Evolutionary conservation across 2,113 vertebrate genomes (phyloP), one percentile per base, ranked within the genome.

Genomic region (Noturus placidus): DNA sequence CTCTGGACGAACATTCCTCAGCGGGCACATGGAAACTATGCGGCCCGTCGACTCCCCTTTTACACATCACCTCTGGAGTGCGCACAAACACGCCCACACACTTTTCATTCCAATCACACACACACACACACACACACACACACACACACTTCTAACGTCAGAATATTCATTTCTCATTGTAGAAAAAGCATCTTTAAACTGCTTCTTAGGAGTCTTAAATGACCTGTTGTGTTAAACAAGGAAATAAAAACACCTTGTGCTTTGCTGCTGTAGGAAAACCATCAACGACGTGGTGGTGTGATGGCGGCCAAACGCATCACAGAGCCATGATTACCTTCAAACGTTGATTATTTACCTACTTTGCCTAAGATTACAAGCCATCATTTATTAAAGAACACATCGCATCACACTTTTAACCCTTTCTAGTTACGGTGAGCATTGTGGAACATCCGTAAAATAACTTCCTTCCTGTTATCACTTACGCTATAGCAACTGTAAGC

Each of bases 1-100:
- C 88, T 69, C 79, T 59, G 78, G 74, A 81, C 72, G 87, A 42
- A 25, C 77, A 74, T 87, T 86, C 72, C 35, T 89, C 89, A 84
- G 77, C 52, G 74, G 35, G 15, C 56, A 69, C 86, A 42, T 67
- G 90, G 90, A 92, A 93, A 92, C 87, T 91, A 88, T 84, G 88
- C 70, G 84, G 81, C 76, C 42, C 87, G 91, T 87, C 90, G 87
- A 86, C 80, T 91, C 91, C 91, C 25, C 46, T 25, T 90, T 42
- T 22, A 56, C 61, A 52, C 76, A 38, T 15, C 19, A 88, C 88
- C 89, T 81, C 83, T 35, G 85, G 87, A 70, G 82, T 87, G 91
- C 92, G 84, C 83, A 92, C 81, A 92, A 91, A 91, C 54, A 80
- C 30, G 52, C 77, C 52, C 70, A 87, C 69, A 78, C 85, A 81